A percentile compares a stretch with the other conserved stretches of the same genome.
phyloP scores from a whole-genome alignment of 2,888 invertebrate genomes.

The Microplitis deprimator region DNA sequence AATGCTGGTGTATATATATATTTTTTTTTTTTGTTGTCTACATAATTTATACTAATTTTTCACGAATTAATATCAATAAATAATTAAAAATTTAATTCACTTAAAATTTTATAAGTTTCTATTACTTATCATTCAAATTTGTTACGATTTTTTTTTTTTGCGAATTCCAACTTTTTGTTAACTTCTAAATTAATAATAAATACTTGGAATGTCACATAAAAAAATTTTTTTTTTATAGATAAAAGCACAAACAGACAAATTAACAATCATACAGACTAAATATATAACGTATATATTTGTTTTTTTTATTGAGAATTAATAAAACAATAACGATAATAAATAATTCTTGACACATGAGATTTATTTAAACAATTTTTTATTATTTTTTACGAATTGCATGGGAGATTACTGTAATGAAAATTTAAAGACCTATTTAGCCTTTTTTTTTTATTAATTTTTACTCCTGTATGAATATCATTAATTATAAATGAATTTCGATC shows the following conservation, averaged over 20 bases:
- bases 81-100: too few species aligned
- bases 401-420: conserved; percentile 58
- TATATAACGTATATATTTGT: background rate
- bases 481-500: conserved; percentile 38
- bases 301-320: background rate
- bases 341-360: background rate
- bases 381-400: conserved; percentile 30
- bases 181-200: too few species aligned
- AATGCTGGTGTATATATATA: conserved; percentile 36
- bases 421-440: conserved; percentile 46
- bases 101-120: too few species aligned
- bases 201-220: background rate
- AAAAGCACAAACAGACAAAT: background rate
- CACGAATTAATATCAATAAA: background rate
- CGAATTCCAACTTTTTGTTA: too few species aligned
- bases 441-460: conserved; percentile 14
- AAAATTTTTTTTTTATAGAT: background rate
- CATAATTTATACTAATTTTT: conserved; percentile 15
- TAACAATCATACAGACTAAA: background rate
- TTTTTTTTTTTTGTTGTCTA: conserved; percentile 26
- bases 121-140: background rate
- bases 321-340: background rate
- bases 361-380: conserved; percentile 23
- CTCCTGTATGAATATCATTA: conserved; percentile 34
- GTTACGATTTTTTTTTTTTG: background rate